Evolutionary conservation across 2,113 vertebrate species (phyloP), one percentile per base, ranked within the genome.

Genomic region (Mus musculus): DNA sequence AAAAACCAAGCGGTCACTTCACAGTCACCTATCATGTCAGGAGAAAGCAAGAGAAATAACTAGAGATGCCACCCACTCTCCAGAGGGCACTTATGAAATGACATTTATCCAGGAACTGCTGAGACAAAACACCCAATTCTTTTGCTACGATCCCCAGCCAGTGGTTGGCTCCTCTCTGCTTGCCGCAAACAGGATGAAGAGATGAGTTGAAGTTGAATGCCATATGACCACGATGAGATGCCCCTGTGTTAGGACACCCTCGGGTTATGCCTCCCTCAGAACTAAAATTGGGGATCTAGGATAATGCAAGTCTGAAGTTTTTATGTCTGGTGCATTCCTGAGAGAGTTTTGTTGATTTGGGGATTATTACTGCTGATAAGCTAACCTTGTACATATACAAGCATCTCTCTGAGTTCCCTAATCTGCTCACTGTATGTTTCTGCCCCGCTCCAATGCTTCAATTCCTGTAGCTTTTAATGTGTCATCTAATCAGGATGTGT

Each of bases 341-440:
- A 17, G 67, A 49, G 26, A n/a, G 36, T 88, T 72, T 59, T 39
- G 49, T 76, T 14, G 13, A 61, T 76, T 75, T 69, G 9, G 26
- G 3, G 5, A n/a, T 89, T 90, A 42, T 4, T 20, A 52, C 12
- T 85, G 36, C 56, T n/a, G 59, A 24, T 67, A 5, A 11, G 54
- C 10, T 39, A 54, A n/a, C 39, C n/a, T 2, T 3, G 2, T 63
- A 39, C 17, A 1, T 5, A 17, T 16, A 16, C 14, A 33, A 46
- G 36, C 52, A 33, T 77, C 24, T 67, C 30, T 67, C 71, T 52
- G 9, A 36, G 69, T 19, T n/a, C 3, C 61, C 39, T 49, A 20
- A 17, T 85, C 30, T 52, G 65, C 46, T 49, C n/a, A 1, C 1
- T 11, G 8, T n/a, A 30, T 49, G 17, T 61, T 56, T 24, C 42